Conservation (phyloP, 2,888 invertebrate genomes). For the Phortica magna region DNA sequence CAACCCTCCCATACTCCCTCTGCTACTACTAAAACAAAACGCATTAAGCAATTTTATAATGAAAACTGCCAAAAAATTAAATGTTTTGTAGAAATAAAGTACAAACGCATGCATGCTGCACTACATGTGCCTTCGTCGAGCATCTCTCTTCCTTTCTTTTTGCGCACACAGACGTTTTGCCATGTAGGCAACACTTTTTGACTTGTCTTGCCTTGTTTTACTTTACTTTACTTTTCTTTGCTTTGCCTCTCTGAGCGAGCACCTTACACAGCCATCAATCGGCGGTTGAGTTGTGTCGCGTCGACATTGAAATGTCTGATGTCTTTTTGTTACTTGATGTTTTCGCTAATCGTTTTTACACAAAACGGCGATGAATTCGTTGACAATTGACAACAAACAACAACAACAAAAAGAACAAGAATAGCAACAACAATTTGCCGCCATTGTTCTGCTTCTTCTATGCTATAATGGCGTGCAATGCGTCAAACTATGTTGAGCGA, state of each 20-base stretch:
- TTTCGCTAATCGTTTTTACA: constrained; percentile 69
- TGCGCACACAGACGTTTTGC: not conserved
- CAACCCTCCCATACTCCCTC: not conserved
- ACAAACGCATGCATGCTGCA: constrained; percentile 37
- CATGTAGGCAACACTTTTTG: too few relatives aligned
- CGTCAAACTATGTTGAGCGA: not conserved
- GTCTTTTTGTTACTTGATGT: not conserved
- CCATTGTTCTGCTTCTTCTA: constrained; percentile 49
- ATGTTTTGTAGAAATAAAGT: constrained; percentile 47
- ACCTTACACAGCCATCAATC: too few relatives aligned
- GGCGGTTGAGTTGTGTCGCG: too few relatives aligned
- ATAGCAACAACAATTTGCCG: constrained; percentile 51
- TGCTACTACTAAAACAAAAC: not conserved
- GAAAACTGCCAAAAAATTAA: constrained; percentile 57
- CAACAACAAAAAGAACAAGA: too few relatives aligned
- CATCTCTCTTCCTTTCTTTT: not conserved
- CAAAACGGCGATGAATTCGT: constrained; percentile 59
- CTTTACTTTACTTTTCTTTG: not conserved
- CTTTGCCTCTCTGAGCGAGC: not conserved
- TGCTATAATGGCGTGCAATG: constrained; percentile 17
- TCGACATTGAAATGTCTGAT: not conserved
- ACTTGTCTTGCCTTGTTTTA: not conserved
- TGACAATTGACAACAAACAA: constrained; percentile 39
- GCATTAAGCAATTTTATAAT: constrained; percentile 75
- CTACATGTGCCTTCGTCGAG: not conserved